These are phyloP conservation scores for Sipha maydis DNA, from an alignment of 2,888 invertebrate genomes.

Conservation along the genomic window DNA sequence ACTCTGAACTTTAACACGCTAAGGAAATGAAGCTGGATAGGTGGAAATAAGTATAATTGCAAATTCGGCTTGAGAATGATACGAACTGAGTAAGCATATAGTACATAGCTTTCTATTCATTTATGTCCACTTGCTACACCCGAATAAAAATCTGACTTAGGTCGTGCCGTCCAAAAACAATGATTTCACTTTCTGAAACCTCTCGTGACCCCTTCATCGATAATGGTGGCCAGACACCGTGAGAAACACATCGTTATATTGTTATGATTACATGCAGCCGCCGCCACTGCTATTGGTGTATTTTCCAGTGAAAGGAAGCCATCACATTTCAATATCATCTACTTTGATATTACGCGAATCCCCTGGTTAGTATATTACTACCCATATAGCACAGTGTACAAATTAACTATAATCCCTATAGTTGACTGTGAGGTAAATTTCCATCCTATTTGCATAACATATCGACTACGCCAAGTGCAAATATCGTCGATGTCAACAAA, in stretches of 20 bases:
- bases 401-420: neutral
- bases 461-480: neutral
- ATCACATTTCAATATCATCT: constrained; percentile 45
- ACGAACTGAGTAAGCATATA: neutral
- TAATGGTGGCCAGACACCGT: constrained; percentile 57
- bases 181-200: constrained; percentile 61
- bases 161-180: constrained; percentile 53
- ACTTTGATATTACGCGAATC: constrained; percentile 18
- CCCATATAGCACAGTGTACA: neutral
- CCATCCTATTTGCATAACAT: constrained; percentile 2
- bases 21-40: neutral
- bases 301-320: constrained; percentile 60
- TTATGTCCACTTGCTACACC: constrained; percentile 55
- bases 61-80: neutral
- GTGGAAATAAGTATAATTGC: neutral
- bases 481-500: neutral
- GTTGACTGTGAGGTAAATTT: neutral
- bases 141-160: constrained; percentile 50
- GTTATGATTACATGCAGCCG: constrained; percentile 41
- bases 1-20: neutral
- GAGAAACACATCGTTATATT: constrained; percentile 57
- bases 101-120: constrained; percentile 36
- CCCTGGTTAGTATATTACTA: neutral
- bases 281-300: constrained; percentile 45
- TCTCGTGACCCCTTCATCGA: constrained; percentile 55